These are phyloP conservation scores for Myotis brandtii DNA, from an alignment of 2,113 vertebrate genomes.

Conservation along the genomic window DNA sequence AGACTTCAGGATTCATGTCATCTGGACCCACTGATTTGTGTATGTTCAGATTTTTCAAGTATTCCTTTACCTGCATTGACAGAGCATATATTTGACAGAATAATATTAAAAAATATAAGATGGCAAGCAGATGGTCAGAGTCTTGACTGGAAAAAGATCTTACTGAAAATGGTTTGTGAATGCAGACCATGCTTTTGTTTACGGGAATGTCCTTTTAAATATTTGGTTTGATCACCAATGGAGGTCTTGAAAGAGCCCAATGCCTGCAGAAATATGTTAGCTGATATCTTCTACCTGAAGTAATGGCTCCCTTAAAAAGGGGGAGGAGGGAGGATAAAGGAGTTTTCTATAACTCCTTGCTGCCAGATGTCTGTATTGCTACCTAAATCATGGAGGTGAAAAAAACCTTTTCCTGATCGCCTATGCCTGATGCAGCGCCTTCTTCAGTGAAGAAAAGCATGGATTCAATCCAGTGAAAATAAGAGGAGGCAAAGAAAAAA, in stretches of 20 bases:
- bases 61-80: constrained; percentile 77
- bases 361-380: constrained; percentile 68
- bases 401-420: constrained; percentile 53
- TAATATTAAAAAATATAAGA: constrained; percentile 81
- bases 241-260: constrained; percentile 71
- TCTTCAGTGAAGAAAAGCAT: constrained; percentile 45
- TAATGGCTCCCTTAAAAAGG: constrained; percentile 52
- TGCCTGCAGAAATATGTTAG: constrained; percentile 67
- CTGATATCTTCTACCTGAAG: constrained; percentile 73
- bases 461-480: constrained; percentile 31
- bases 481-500: constrained; percentile 44
- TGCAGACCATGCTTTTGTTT: constrained; percentile 70
- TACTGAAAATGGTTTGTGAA: constrained; percentile 75
- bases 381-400: constrained; percentile 66
- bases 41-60: constrained; percentile 72
- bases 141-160: constrained; percentile 76
- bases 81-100: constrained; percentile 80
- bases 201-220: constrained; percentile 75
- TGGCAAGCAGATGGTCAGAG: constrained; percentile 83
- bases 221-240: constrained; percentile 72
- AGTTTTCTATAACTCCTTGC: constrained; percentile 53
- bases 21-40: constrained; percentile 74
- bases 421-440: neutral
- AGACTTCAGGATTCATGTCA: constrained; percentile 59
- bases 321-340: neutral